These are phyloP conservation scores for Pantala flavescens DNA, from an alignment of 1,140 invertebrate genomes.

Conservation along the genomic window DNA sequence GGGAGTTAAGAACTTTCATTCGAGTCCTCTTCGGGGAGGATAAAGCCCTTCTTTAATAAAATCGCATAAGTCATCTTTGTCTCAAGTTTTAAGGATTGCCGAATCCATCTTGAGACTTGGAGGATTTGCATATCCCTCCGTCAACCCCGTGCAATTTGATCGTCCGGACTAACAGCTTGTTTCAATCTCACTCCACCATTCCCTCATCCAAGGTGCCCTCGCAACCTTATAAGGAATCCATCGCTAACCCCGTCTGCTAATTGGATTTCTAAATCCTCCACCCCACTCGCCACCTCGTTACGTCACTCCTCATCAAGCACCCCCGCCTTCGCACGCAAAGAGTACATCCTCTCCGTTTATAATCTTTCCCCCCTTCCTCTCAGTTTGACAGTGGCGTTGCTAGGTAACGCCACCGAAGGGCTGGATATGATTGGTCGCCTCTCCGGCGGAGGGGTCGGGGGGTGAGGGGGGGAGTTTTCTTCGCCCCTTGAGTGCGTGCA, in stretches of 20 bases:
- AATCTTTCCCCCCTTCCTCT: background rate
- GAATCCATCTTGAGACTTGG: no score
- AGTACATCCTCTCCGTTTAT: background rate
- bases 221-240: background rate
- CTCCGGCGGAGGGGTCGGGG: background rate
- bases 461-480: background rate
- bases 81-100: no score
- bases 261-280: background rate
- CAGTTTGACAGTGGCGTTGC: slow-evolving; percentile 7
- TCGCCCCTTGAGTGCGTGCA: background rate
- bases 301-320: background rate
- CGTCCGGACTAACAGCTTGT: no score
- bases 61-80: no score
- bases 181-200: no score
- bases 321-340: background rate
- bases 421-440: slow-evolving; percentile 8
- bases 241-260: background rate
- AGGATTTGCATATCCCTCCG: no score
- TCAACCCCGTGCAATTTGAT: no score
- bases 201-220: background rate
- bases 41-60: no score
- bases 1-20: no score
- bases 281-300: background rate
- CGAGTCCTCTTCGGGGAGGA: no score
- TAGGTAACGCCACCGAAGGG: background rate